These are phyloP conservation scores for Vesta saturnalis DNA, from an alignment of 2,888 invertebrate genomes.

Conservation along the genomic window DNA sequence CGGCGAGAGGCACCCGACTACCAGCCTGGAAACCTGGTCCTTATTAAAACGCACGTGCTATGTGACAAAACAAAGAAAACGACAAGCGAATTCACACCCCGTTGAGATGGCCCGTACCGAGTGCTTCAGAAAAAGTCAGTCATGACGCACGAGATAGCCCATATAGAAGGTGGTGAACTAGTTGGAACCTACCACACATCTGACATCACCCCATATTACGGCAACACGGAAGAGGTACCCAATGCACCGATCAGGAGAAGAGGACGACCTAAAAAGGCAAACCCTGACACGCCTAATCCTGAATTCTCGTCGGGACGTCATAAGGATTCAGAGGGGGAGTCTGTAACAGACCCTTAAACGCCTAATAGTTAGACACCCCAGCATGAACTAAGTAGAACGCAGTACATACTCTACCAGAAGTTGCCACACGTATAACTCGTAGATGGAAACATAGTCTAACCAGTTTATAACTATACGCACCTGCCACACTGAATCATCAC, in stretches of 20 bases:
- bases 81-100: neutral
- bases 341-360: too few species aligned
- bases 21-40: constrained; percentile 29
- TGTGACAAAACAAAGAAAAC: constrained; percentile 18
- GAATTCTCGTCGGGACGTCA: neutral
- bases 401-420: too few species aligned
- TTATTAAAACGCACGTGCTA: constrained; percentile 23
- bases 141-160: neutral
- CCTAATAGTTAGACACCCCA: too few species aligned
- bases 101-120: neutral
- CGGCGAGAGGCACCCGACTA: constrained; percentile 15
- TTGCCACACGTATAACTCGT: too few species aligned
- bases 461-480: too few species aligned
- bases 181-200: neutral
- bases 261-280: constrained; percentile 12
- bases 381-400: too few species aligned
- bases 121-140: neutral
- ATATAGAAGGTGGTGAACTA: neutral
- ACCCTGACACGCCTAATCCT: neutral
- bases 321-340: neutral
- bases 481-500: too few species aligned
- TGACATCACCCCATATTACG: neutral
- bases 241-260: constrained; percentile 2
- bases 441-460: too few species aligned
- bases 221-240: neutral